Evolutionary conservation across 1,140 invertebrate genomes (phyloP), one percentile per base, ranked within the genome.

Genomic region (Drosophila mauritiana): DNA sequence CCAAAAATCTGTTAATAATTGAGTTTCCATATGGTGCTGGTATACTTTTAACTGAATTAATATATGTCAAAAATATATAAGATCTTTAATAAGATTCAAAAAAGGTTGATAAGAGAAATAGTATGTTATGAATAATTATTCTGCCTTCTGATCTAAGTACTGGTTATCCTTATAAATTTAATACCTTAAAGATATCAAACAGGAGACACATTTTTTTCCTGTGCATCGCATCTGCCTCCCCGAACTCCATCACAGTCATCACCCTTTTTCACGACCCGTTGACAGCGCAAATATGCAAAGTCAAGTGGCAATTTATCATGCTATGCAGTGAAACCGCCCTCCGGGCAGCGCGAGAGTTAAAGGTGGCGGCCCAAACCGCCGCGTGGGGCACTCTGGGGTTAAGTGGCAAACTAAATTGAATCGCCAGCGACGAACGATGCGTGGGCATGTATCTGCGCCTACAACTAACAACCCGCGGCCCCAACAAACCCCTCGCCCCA

Each of bases 231-330:
- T 15, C 15, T 40, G 1, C 17, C 13, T 25, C n/a, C 63, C 17
- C 42, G 11, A 67, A 43, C 40, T 54, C 17, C 53, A 42, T 42
- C 58, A 49, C 37, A 8, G n/a, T 10, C 52, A 37, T 70, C 67
- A 48, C 42, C 51, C 36, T 59, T 64, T 64, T 49, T 67, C 57
- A 70, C 73, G 58, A 85, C 52, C 74, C 62, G 54, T 59, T 72
- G 78, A 74, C 64, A 75, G 51, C 75, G 55, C 70, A 83, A 88
- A 88, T 88, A 86, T 86, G 83, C 83, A 88, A 86, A 86, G 83
- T 86, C 83, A 86, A 86, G 83, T 88, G 83, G 79, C 83, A 86
- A 86, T 86, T 86, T 86, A 86, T 86, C 83, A 86, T 82, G 51
- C 73, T 56, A 55, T 77, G 80, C 77, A 84, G 51, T 51, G 70